phyloP scores from a whole-genome alignment of 2,888 invertebrate genomes.

The Caenorhabditis plicata region DNA sequence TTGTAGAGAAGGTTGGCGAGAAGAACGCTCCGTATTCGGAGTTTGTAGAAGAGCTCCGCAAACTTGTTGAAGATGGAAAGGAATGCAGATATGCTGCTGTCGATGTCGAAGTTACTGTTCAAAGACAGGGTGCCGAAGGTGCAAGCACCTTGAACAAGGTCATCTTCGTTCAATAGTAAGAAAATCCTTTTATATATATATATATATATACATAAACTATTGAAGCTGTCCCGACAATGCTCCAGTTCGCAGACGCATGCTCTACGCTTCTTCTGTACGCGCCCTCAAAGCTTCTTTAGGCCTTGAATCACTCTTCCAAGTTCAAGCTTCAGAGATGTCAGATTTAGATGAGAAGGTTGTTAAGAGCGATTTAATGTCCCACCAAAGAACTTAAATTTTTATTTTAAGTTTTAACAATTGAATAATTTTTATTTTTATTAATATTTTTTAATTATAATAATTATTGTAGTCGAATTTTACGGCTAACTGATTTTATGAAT shows the following conservation, averaged over 20 bases:
- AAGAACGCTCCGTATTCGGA: constrained; percentile 65
- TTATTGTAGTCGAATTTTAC: no score
- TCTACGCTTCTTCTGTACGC: constrained; percentile 66
- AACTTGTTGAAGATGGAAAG: constrained; percentile 60
- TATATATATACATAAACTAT: neutral
- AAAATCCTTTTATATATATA: neutral
- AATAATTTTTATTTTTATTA: no score
- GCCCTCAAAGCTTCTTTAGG: constrained; percentile 65
- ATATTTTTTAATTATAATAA: no score
- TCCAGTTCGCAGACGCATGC: constrained; percentile 65
- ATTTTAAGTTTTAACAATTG: no score
- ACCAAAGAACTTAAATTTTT: constrained; percentile 55
- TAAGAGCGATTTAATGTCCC: constrained; percentile 64
- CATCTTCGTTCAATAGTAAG: constrained; percentile 66
- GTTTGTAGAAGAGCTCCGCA: constrained; percentile 61
- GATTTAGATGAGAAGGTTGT: constrained; percentile 65
- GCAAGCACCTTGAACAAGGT: constrained; percentile 62
- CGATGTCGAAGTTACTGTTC: constrained; percentile 64
- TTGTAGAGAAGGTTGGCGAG: constrained; percentile 65
- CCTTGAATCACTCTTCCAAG: constrained; percentile 64
- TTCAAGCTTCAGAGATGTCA: constrained; percentile 64
- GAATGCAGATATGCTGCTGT: constrained; percentile 66
- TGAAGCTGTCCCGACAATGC: constrained; percentile 66
- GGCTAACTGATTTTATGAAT: no score
- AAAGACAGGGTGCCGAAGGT: constrained; percentile 65